Conservation (phyloP, 2,113 vertebrate genomes). For the Thunnus thynnus region DNA sequence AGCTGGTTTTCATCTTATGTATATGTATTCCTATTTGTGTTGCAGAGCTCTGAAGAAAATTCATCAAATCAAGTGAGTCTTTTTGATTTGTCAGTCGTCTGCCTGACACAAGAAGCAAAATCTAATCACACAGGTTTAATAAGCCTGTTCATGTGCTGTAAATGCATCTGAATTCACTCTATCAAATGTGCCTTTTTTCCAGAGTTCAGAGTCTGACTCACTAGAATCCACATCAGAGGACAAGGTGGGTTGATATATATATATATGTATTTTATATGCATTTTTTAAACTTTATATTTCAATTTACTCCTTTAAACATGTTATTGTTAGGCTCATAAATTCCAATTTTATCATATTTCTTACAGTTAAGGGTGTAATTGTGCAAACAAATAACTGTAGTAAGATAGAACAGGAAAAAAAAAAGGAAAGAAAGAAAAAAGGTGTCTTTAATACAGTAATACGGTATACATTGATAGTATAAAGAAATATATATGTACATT, state of each 20-base stretch:
- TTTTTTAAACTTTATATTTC: neutral
- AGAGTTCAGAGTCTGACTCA: conserved; percentile 72
- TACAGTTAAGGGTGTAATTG: neutral
- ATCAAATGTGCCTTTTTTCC: conserved; percentile 13
- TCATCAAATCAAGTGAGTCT: conserved; percentile 55
- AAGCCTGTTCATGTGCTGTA: neutral
- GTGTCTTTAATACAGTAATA: neutral
- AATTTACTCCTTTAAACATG: neutral
- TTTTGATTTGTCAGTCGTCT: neutral
- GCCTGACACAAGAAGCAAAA: neutral
- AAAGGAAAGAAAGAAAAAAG: neutral
- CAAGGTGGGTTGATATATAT: conserved; percentile 51
- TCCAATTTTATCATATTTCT: neutral
- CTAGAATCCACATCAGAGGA: conserved; percentile 69
- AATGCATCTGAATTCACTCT: neutral
- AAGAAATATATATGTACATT: neutral
- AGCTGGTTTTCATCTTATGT: neutral
- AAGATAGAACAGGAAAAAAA: no score
- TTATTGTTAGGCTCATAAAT: neutral
- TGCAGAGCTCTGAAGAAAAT: conserved; percentile 75
- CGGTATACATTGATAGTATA: neutral
- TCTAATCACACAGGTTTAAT: neutral
- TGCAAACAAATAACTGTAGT: neutral
- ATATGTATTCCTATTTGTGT: conserved; percentile 20
- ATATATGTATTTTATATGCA: no score